Percentiles rank a stretch among this genome's conserved stretches.
These are phyloP conservation scores for Lepidostoma basale DNA, from an alignment of 1,140 invertebrate species.

Conservation along the genomic window DNA sequence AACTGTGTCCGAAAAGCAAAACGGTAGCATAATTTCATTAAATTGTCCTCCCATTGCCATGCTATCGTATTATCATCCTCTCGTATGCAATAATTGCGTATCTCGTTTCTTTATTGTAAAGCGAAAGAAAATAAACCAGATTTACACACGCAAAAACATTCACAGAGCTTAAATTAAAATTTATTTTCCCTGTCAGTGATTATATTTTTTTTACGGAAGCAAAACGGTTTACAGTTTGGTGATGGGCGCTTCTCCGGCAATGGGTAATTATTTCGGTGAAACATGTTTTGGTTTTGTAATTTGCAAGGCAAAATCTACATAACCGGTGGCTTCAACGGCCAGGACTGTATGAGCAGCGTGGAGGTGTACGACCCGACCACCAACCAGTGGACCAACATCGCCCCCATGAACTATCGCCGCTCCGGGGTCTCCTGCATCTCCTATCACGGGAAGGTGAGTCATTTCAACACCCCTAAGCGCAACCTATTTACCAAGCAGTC, in stretches of 20 bases:
- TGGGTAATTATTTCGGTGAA: background rate
- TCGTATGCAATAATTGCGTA: too few species aligned
- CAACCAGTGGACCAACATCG: conserved; percentile 86
- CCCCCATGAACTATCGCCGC: conserved; percentile 76
- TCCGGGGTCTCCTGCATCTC: conserved; percentile 79
- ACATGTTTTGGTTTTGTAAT: background rate
- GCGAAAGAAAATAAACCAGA: too few species aligned
- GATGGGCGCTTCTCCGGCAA: background rate
- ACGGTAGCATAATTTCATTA: too few species aligned
- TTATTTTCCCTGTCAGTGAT: background rate
- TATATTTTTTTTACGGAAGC: conserved; percentile 8
- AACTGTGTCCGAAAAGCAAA: too few species aligned
- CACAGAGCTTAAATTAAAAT: too few species aligned
- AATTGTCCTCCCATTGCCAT: too few species aligned
- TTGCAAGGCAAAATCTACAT: conserved; percentile 78
- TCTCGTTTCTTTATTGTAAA: too few species aligned
- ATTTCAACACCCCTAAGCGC: background rate
- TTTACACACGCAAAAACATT: too few species aligned
- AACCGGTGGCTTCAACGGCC: conserved; percentile 88
- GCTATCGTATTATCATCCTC: too few species aligned
- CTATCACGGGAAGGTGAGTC: conserved; percentile 66
- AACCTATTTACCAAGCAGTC: background rate
- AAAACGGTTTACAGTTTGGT: conserved; percentile 1
- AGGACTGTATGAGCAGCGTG: conserved; percentile 83
- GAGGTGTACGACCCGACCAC: conserved; percentile 84